Base-by-base conservation (phyloP, 1,140 invertebrate species). In the Vanessa tameamea region DNA sequence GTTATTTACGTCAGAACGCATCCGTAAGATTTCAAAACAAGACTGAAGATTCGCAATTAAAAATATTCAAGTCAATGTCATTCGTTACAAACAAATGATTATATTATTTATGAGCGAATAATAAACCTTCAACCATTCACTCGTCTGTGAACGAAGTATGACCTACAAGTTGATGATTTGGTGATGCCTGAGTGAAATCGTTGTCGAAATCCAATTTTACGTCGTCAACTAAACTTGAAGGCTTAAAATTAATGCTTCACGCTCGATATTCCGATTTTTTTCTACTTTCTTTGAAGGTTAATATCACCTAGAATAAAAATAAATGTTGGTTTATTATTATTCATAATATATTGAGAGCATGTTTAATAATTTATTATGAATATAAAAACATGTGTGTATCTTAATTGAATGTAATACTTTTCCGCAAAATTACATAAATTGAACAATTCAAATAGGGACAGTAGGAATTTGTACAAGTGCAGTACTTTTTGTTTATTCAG, bases 161-260 rank as follows among this genome's bases (percentile, higher is more conserved):
- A 84, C 83, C 82, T 85, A 82, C 77, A 81, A 82, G 48, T 71
- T 71, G 68, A 78, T 77, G 77, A 81, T 78, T 83, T 76, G 77
- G 72, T 64, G 50, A 59, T 15, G 43, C 43, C 26, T 37, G 61
- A 71, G 59, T 55, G 57, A 64, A 61, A 20, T 68, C 13, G 13
- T 73, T 63, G 31, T 61, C 37, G 15, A 67, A 75, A 43, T 23
- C 11, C 13, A 57, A 57, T 57, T 57, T 57, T 53, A n/a, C n/a
- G 15, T 53, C 50, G 50, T 16, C 15, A 50, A 16, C 50, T 15
- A 43, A 43, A 43, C 9, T 43, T 11, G 37, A 43, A 43, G 37
- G 37, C 37, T 9, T 43, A 9, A 43, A 43, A 43, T 31, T 31
- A 31, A 31, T 43, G 9, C 37, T 43, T 43, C 37, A 43, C 37